phyloP scores from a whole-genome alignment of 2,113 vertebrate genomes.

The Poeciliopsis prolifica region DNA sequence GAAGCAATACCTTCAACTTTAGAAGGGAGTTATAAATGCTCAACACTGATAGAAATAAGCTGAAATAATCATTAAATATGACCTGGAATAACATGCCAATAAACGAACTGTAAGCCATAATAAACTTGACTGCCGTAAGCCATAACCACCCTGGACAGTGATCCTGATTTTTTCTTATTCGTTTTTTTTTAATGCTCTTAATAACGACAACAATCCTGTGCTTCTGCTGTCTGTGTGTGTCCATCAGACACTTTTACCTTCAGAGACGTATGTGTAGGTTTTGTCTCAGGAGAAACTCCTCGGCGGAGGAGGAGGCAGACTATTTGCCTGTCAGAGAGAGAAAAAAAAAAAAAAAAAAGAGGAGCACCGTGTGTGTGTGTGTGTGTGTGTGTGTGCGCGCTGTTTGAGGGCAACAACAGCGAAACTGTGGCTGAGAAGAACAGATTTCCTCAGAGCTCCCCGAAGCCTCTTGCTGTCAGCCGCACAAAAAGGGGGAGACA shows the following conservation, averaged over 20 bases:
- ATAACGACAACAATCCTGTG: conserved; percentile 50
- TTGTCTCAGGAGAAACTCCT: conserved; percentile 48
- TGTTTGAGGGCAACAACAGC: conserved; percentile 34
- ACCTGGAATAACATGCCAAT: conserved; percentile 31
- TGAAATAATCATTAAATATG: conserved; percentile 13
- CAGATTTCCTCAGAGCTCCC: conserved; percentile 54
- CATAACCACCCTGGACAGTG: conserved; percentile 46
- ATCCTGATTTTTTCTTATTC: conserved; percentile 4
- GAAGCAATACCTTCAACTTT: conserved; percentile 52
- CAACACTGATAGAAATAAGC: conserved; percentile 1
- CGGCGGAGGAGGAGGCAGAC: conserved; percentile 54
- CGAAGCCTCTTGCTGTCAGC: conserved; percentile 50
- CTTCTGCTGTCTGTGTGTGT: conserved; percentile 45
- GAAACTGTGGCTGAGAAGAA: conserved; percentile 38
- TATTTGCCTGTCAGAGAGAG: conserved; percentile 57
- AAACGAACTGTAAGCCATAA: conserved; percentile 60
- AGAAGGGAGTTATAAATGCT: not conserved
- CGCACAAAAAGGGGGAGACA: conserved; percentile 28
- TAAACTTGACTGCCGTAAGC: conserved; percentile 51
- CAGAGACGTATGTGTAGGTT: conserved; percentile 46
- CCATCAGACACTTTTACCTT: conserved; percentile 40
- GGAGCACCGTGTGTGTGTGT: conserved; percentile 26
- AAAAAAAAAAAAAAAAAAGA: conserved; percentile 17
- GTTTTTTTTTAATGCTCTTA: conserved; percentile 19
- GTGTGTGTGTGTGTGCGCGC: no score